Base-by-base conservation (phyloP, 2,113 vertebrate genomes). In the Thunnus maccoyii region DNA sequence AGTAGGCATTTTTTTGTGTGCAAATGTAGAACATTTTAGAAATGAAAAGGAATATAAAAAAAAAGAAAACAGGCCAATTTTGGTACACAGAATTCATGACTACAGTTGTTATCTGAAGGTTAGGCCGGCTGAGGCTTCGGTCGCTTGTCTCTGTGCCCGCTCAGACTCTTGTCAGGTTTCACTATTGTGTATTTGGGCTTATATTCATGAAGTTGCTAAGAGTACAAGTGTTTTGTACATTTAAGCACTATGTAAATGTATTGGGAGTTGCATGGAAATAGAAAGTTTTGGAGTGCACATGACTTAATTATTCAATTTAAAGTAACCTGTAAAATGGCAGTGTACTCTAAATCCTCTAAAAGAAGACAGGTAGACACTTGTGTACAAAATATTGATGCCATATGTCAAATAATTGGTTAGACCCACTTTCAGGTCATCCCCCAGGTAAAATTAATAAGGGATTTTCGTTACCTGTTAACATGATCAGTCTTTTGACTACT, bases 11-110 rank as follows among this genome's bases (percentile, higher is more conserved):
- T 56, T 20, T 82, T 44, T 47, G 54, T 80, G 82, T 85, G 65
- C 52, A 66, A 52, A 81, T 72, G 62, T 78, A 66, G 60, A 69
- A 22, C 0, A 27, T 57, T 89, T 86, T 75, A 87, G 48, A 83
- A 61, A 68, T 46, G 25, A 54, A 30, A 64, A 64, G 22, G 4
- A 75, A 46, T 64, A 62, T 54, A 9, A 71, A 62, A 68, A 77
- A 0, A 62, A 68, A 77, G 0, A 22, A 17, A 63, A 52, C 7
- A 17, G 61, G 44, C 9, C n/a, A 48, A 50, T 61, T 71, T 73
- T 27, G 55, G 56, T 60, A 46, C 46, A 57, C 46, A 47, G 14
- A 46, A 72, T 76, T 61, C 2, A 64, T 14, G 11, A 63, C 20
- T 60, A 30, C 32, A 44, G 41, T 25, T 51, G 51, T 25, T 51